A percentile compares a stretch with the other conserved stretches of the same genome.
Conservation (phyloP, 2,888 invertebrate genomes). For the Oegoconia quadripuncta region DNA sequence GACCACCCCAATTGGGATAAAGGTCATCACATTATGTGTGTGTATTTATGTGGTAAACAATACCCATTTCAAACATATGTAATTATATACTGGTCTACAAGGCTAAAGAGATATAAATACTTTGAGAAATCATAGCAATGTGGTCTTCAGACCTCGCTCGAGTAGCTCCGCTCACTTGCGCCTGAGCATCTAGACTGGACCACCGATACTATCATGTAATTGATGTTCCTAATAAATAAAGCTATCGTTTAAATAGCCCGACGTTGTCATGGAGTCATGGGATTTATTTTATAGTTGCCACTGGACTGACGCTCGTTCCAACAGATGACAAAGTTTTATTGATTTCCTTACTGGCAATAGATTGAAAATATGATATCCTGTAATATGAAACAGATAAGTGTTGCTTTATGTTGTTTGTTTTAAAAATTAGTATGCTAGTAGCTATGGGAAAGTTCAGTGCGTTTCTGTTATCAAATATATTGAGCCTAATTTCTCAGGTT, state of each 20-base stretch:
- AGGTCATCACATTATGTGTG: not conserved
- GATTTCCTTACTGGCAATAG: not conserved
- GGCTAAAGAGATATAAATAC: too few species aligned
- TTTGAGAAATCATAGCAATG: too few species aligned
- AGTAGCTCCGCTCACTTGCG: too few species aligned
- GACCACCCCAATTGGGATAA: too few species aligned
- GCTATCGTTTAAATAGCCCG: slow-evolving; percentile 8
- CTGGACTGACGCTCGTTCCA: not conserved
- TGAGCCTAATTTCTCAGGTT: too few species aligned
- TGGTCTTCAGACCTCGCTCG: too few species aligned
- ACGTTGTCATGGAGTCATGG: slow-evolving; percentile 5
- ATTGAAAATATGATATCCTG: not conserved
- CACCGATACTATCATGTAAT: slow-evolving; percentile 14
- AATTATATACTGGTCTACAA: too few species aligned
- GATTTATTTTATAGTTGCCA: slow-evolving; percentile 5
- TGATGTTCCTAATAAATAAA: slow-evolving; percentile 15
- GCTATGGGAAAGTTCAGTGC: too few species aligned
- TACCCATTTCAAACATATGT: too few species aligned
- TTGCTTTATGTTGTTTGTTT: too few species aligned
- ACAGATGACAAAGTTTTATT: slow-evolving; percentile 9
- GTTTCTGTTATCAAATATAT: too few species aligned
- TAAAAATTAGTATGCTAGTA: not conserved
- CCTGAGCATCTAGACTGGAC: not conserved
- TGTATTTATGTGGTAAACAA: too few species aligned
- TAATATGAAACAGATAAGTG: not conserved